These are phyloP conservation scores for Polymixis flavicincta DNA, from an alignment of 2,888 invertebrate species.

Conservation along the genomic window DNA sequence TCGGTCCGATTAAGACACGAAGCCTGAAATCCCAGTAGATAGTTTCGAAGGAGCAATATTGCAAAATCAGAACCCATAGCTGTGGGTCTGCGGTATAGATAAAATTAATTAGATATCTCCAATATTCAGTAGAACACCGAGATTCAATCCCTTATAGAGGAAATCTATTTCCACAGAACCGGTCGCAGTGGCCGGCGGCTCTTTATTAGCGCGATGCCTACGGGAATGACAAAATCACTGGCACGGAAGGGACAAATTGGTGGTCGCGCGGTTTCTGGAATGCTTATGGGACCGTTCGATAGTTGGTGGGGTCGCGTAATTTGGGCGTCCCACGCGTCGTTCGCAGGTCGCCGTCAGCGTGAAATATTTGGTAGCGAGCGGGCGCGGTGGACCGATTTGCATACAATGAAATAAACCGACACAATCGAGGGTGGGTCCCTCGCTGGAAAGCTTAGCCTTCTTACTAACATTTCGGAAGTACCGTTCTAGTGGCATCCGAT, in stretches of 20 bases:
- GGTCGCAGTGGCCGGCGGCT: slow-evolving; percentile 67
- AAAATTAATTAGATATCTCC: slow-evolving; percentile 72
- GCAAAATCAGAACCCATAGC: slow-evolving; percentile 63
- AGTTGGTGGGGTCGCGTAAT: slow-evolving; percentile 78
- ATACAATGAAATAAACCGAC: slow-evolving; percentile 84
- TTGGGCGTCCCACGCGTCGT: slow-evolving; percentile 78
- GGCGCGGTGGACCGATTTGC: slow-evolving; percentile 82
- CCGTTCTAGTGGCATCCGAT: slow-evolving; percentile 80
- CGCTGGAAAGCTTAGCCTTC: slow-evolving; percentile 76
- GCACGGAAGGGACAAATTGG: slow-evolving; percentile 86
- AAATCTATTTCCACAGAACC: slow-evolving; percentile 75
- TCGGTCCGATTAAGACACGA: slow-evolving; percentile 57
- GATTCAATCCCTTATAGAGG: slow-evolving; percentile 68
- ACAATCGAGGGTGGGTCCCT: slow-evolving; percentile 82
- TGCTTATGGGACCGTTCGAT: slow-evolving; percentile 79
- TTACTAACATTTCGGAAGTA: slow-evolving; percentile 86
- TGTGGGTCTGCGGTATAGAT: slow-evolving; percentile 64
- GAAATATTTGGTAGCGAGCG: slow-evolving; percentile 86
- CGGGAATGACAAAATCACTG: slow-evolving; percentile 81
- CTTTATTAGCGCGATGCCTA: slow-evolving; percentile 76
- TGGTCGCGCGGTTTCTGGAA: slow-evolving; percentile 78
- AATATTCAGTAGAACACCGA: slow-evolving; percentile 69
- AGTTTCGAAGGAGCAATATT: slow-evolving; percentile 64
- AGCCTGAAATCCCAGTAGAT: slow-evolving; percentile 58
- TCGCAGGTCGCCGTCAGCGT: slow-evolving; percentile 75